Evolutionary conservation across 1,140 invertebrate species (phyloP).

Genomic region (Pachypsylla venusta): DNA sequence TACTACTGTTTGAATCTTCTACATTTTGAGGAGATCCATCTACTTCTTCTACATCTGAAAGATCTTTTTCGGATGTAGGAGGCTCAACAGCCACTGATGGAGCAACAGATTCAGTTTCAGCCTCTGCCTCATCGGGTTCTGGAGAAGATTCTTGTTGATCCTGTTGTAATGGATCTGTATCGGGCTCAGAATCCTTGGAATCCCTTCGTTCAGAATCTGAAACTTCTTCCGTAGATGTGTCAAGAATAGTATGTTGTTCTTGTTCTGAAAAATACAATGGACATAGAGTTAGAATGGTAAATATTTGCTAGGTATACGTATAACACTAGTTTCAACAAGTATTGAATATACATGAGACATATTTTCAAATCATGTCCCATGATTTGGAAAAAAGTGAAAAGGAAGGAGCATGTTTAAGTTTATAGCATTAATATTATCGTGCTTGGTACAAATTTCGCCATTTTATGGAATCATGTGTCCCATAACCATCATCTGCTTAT

Average conservation of each 20-base stretch:
- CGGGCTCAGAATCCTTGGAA: slow-evolving; percentile 3
- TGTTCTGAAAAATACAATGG: slow-evolving; percentile 3
- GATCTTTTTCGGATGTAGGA: slow-evolving; percentile 7
- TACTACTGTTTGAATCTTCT: slow-evolving; percentile 1
- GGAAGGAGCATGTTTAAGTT: too few relatives aligned
- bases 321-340: too few relatives aligned
- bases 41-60: not conserved
- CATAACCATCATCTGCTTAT: too few relatives aligned
- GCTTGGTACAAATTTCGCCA: too few relatives aligned
- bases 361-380: too few relatives aligned
- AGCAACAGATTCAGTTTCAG: not conserved
- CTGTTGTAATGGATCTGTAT: not conserved
- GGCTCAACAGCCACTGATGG: slow-evolving; percentile 2
- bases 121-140: too few relatives aligned
- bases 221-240: not conserved
- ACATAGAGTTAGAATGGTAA: not conserved
- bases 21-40: not conserved
- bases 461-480: too few relatives aligned
- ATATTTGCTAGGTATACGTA: not conserved
- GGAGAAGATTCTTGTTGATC: not conserved
- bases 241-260: slow-evolving; percentile 5
- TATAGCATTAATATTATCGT: too few relatives aligned
- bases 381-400: too few relatives aligned
- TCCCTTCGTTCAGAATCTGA: not conserved
- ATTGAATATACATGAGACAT: too few relatives aligned